Conservation (phyloP, 2,113 vertebrate species). For the Dasyornis broadbenti region DNA sequence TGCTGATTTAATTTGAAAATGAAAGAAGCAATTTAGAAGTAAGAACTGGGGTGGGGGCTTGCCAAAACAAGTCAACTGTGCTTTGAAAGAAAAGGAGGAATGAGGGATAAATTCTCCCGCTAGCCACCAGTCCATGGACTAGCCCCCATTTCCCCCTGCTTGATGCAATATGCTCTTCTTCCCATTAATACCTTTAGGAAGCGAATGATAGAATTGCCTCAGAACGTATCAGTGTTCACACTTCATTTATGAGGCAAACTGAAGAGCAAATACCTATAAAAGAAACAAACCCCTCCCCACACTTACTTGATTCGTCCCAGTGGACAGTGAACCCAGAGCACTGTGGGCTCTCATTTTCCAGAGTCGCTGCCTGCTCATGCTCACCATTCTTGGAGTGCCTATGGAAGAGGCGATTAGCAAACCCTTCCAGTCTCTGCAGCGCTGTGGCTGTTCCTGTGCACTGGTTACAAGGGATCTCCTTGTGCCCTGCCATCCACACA, state of each 20-base stretch:
- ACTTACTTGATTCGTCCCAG: conserved; percentile 93
- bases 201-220: background rate
- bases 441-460: conserved; percentile 70
- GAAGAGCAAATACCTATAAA: background rate
- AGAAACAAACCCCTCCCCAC: background rate
- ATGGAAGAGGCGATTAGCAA: conserved; percentile 87
- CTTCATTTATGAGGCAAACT: background rate
- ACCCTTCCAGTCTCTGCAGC: conserved; percentile 81
- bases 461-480: conserved; percentile 73
- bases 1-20: background rate
- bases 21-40: background rate
- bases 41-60: background rate
- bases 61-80: background rate
- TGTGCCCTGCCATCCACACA: conserved; percentile 82
- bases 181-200: background rate
- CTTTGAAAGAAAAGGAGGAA: background rate
- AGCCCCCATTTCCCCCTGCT: background rate
- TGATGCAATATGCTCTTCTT: background rate
- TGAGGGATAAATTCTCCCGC: background rate
- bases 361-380: conserved; percentile 75
- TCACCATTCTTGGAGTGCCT: conserved; percentile 77
- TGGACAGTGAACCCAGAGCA: conserved; percentile 79
- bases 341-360: conserved; percentile 77
- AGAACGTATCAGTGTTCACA: background rate
- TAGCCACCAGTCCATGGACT: background rate